Conservation (phyloP, 2,113 vertebrate species). For the Sinocyclocheilus anophthalmus region DNA sequence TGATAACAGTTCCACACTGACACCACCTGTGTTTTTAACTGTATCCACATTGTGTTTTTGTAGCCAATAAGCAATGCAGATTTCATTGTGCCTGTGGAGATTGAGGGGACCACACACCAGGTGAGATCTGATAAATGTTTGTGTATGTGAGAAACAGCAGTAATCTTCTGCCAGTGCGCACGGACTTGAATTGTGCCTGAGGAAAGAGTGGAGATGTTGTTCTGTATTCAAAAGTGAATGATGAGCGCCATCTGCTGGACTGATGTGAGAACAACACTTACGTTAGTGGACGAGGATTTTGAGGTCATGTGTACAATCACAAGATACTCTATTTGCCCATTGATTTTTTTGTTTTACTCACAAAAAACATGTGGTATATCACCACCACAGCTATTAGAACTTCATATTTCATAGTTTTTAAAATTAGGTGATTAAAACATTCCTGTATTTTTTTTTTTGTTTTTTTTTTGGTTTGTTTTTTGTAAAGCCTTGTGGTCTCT, state of each 20-base stretch:
- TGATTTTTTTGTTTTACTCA: not conserved
- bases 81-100: conserved; percentile 80
- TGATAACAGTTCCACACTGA: not conserved
- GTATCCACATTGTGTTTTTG: not conserved
- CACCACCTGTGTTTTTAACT: not conserved
- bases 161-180: conserved; percentile 19
- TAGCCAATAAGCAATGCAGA: conserved; percentile 83
- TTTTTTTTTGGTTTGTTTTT: too few relatives aligned
- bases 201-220: conserved; percentile 27
- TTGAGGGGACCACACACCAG: conserved; percentile 51
- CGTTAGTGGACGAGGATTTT: too few relatives aligned
- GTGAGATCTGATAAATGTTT: conserved; percentile 32
- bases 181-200: conserved; percentile 22
- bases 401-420: not conserved
- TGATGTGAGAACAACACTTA: conserved; percentile 12
- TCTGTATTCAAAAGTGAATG: conserved; percentile 10
- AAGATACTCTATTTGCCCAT: too few relatives aligned
- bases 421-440: not conserved
- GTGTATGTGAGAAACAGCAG: conserved; percentile 20
- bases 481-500: not conserved
- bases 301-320: not conserved
- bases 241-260: conserved; percentile 52
- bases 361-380: not conserved
- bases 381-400: not conserved
- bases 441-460: too few relatives aligned